A percentile compares a stretch with the other conserved stretches of the same genome.
phyloP scores from a whole-genome alignment of 2,113 vertebrate genomes.

The Solea senegalensis region DNA sequence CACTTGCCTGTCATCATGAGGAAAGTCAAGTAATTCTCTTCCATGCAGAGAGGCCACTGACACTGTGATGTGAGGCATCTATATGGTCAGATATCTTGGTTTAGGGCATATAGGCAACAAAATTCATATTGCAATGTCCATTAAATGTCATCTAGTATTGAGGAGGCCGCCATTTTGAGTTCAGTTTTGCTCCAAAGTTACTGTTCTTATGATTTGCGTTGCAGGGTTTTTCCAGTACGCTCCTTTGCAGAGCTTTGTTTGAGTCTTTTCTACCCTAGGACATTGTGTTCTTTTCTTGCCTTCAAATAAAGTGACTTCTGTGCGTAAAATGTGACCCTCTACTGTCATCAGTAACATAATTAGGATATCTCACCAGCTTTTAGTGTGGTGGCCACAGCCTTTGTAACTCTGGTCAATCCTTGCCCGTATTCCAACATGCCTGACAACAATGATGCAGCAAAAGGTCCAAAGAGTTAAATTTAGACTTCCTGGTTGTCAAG shows the following conservation, averaged over 20 bases:
- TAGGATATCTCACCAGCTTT: neutral
- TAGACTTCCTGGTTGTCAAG: slow-evolving; percentile 11
- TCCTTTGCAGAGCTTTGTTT: neutral
- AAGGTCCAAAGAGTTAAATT: slow-evolving; percentile 12
- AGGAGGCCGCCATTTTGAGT: slow-evolving; percentile 11
- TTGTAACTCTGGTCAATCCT: neutral
- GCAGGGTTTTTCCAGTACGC: neutral
- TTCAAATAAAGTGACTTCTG: neutral
- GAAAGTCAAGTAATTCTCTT: slow-evolving; percentile 23
- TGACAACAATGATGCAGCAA: neutral
- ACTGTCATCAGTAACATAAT: slow-evolving; percentile 7
- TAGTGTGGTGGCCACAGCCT: neutral
- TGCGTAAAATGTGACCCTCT: neutral
- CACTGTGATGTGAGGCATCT: neutral
- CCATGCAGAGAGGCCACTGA: neutral
- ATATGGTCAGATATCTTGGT: slow-evolving; percentile 9
- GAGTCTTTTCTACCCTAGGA: neutral
- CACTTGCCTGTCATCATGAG: slow-evolving; percentile 12
- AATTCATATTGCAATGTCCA: slow-evolving; percentile 9
- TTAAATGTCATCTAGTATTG: slow-evolving; percentile 22
- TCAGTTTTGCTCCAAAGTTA: slow-evolving; percentile 1
- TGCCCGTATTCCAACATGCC: neutral
- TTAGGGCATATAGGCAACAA: slow-evolving; percentile 16
- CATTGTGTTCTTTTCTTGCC: neutral
- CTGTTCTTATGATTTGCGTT: neutral